Evolutionary conservation across 2,888 invertebrate genomes (phyloP), one percentile per base, ranked within the genome.

Genomic region (Conistra vaccinii): DNA sequence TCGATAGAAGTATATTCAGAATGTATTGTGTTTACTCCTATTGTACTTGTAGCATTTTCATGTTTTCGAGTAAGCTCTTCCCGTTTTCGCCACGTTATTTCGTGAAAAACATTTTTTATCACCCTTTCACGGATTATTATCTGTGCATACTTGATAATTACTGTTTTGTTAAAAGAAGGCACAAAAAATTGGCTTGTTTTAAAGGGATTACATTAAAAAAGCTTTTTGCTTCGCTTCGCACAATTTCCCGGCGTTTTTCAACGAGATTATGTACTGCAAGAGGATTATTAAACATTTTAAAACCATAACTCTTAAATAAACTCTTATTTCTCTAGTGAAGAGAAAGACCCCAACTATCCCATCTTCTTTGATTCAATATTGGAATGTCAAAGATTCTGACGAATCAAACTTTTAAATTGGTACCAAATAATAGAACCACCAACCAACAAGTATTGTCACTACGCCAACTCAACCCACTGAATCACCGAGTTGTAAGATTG

Each of bases 51-150:
- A 32, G 39, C 57, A n/a, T 78, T 70, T 78, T 29, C 20, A 69
- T 70, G 10, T 71, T 71, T 39, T 61, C 23, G 23, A n/a, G 29
- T 60, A 17, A 62, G n/a, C n/a, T 67, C 29, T 39, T 55, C 5
- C 2, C 9, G 45, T 35, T 76, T 29, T 45, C n/a, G 14, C 10
- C 26, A 10, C 20, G 51, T 45, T 61, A 45, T 48, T 78, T 69
- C 51, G 60, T 45, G 17, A 55, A 79, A 69, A 53, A 76, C 53
- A 70, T 75, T 73, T 65, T 73, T 63, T 58, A 80, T 66, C 45
- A 80, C 66, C 75, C 75, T 76, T 83, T 68, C 69, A 73, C 58
- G 73, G 73, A 80, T 84, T 84, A 70, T 69, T 76, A 66, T 80
- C 75, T 61, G 66, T 62, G 60, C 76, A 71, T 45, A 66, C 60